Evolutionary conservation across 2,797 vertebrate species (phyloP).

Genomic region (Propithecus perrieri): DNA sequence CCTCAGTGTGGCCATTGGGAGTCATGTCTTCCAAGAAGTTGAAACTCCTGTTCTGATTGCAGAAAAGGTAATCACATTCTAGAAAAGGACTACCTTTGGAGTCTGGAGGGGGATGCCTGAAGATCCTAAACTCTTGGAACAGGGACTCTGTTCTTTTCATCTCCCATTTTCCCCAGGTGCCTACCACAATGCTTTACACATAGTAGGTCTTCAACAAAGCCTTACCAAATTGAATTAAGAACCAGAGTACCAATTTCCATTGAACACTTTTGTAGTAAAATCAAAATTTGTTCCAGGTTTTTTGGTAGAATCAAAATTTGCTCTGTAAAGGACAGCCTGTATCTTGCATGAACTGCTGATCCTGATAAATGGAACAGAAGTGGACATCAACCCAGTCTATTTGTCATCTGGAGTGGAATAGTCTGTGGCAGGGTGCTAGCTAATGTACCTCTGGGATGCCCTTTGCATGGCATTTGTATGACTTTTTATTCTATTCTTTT

Average conservation of each 20-base stretch:
- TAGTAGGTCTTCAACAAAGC: neutral
- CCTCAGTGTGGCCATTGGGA: constrained; percentile 88
- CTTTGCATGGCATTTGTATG: neutral
- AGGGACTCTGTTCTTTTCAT: neutral
- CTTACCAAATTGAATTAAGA: neutral
- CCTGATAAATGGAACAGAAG: neutral
- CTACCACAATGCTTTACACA: neutral
- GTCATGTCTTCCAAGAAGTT: constrained; percentile 78
- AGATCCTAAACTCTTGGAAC: neutral
- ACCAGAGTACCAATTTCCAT: neutral
- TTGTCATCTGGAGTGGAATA: neutral
- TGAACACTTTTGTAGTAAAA: neutral
- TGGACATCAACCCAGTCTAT: neutral
- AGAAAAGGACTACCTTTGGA: neutral
- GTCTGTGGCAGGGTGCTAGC: neutral
- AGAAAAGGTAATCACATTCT: constrained; percentile 64
- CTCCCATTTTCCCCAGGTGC: neutral
- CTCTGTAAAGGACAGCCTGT: neutral
- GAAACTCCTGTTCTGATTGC: neutral
- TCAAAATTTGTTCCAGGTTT: neutral
- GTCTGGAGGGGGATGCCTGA: neutral
- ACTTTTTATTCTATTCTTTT: neutral
- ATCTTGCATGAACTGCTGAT: neutral
- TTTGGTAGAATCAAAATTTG: neutral
- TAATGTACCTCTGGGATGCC: neutral